A percentile compares a stretch with the other conserved stretches of the same genome.
Evolutionary conservation across 2,888 invertebrate genomes (phyloP).

Genomic region (Lasioglossum oenotherae): DNA sequence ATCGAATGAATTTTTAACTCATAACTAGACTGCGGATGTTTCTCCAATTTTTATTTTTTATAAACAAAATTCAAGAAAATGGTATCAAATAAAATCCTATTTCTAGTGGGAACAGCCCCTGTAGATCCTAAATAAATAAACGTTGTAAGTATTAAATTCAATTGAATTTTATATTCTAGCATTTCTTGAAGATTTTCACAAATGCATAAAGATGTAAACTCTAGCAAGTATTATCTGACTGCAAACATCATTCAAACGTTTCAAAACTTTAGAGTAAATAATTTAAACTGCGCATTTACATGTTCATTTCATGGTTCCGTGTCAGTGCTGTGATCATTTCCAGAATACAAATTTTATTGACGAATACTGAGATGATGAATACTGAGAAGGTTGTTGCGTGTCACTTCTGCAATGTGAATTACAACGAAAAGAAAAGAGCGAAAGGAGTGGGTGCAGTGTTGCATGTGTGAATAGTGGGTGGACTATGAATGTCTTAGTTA

Average conservation of each 20-base stretch:
- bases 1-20: too few species aligned
- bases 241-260: not conserved
- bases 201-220: too few species aligned
- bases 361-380: not conserved
- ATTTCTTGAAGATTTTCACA: too few species aligned
- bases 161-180: too few species aligned
- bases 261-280: not conserved
- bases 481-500: not conserved
- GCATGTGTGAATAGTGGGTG: not conserved
- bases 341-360: not conserved
- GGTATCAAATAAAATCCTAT: too few species aligned
- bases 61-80: too few species aligned
- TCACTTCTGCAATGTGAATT: not conserved
- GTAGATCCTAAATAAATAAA: too few species aligned
- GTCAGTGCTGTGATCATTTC: not conserved
- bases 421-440: not conserved
- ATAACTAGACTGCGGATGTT: too few species aligned
- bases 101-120: too few species aligned
- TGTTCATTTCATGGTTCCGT: not conserved
- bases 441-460: constrained; percentile 1
- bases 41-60: too few species aligned
- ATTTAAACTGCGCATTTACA: not conserved
- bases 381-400: not conserved
- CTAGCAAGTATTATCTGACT: too few species aligned
- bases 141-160: too few species aligned